Evolutionary conservation across 2,113 vertebrate genomes (phyloP), one percentile per base, ranked within the genome.

Genomic region (Anoplopoma fimbria): DNA sequence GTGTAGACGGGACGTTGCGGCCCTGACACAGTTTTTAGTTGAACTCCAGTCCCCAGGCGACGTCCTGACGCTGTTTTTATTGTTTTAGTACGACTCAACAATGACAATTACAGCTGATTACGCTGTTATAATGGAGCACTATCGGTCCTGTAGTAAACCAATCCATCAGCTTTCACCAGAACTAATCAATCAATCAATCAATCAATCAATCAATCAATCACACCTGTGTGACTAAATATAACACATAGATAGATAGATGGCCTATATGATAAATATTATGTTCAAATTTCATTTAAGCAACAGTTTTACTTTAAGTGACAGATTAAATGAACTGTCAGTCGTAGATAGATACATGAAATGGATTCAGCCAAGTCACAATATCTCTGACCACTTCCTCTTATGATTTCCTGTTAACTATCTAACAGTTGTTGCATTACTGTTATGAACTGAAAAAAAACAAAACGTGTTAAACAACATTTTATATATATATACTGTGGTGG

Each of bases 41-140:
- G 73, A 45, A 51, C 77, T 81, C 74, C 72, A 51, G 72, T 78
- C 64, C 77, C 68, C 25, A 13, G 58, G 69, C 31, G 77, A 86
- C 82, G 65, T 75, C 51, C 51, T 55, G 58, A 79, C 60, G 71
- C 68, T 19, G 45, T 73, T 58, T 85, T 88, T 85, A 88, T 88
- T 19, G 45, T 73, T 58, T 85, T 88, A 87, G 88, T 88, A 87
- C n/a, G 25, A 77, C 7, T 62, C 40, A 87, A 85, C 75, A 78
- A 79, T 69, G 49, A 55, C 69, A 68, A 89, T 90, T 79, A 89
- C 62, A 78, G 27, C 34, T 75, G 71, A 87, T 71, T 51, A 82
- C 31, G 45, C 23, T 42, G 31, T 58, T 79, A 36, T 29, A 27
- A 12, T 71, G 31, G 62, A 21, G 9, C 27, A 23, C 65, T 7